Percentiles rank a stretch among this genome's conserved stretches.
These are phyloP conservation scores for Chaetodon trifasciatus DNA, from an alignment of 2,797 vertebrate species.

Conservation along the genomic window DNA sequence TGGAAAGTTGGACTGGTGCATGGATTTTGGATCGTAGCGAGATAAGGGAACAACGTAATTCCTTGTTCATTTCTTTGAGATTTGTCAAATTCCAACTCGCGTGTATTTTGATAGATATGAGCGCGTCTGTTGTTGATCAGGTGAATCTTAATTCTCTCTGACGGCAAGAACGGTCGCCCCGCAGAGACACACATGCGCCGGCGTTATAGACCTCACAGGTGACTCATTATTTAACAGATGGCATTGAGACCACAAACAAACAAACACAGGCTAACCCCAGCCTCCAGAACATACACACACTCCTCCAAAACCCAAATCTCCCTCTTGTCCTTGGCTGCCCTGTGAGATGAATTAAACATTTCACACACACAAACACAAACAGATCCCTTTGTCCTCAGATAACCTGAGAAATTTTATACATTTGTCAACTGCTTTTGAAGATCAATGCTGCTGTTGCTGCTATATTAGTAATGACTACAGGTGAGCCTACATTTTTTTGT, in stretches of 20 bases:
- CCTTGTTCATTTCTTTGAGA: background rate
- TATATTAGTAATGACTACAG: background rate
- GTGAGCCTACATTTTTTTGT: background rate
- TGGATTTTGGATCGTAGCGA: background rate
- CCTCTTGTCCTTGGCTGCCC: constrained; percentile 48
- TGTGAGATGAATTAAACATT: constrained; percentile 59
- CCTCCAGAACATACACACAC: constrained; percentile 33
- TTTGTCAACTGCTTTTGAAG: constrained; percentile 7
- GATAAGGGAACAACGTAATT: background rate
- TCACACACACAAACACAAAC: constrained; percentile 8
- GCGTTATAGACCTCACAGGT: constrained; percentile 56
- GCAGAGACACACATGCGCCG: constrained; percentile 28
- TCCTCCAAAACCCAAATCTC: constrained; percentile 36
- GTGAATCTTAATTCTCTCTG: constrained; percentile 44
- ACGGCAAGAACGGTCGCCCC: constrained; percentile 36
- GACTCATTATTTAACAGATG: constrained; percentile 74
- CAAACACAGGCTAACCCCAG: constrained; percentile 31
- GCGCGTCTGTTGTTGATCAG: constrained; percentile 20
- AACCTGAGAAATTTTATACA: constrained; percentile 3
- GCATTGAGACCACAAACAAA: constrained; percentile 51
- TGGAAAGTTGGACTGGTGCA: background rate
- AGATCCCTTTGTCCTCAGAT: constrained; percentile 20
- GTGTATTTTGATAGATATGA: constrained; percentile 8
- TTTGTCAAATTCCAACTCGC: constrained; percentile 17
- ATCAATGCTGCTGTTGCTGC: background rate